Evolutionary conservation across 2,113 vertebrate species (phyloP).

Genomic region (Rhinichthys klamathensis): DNA sequence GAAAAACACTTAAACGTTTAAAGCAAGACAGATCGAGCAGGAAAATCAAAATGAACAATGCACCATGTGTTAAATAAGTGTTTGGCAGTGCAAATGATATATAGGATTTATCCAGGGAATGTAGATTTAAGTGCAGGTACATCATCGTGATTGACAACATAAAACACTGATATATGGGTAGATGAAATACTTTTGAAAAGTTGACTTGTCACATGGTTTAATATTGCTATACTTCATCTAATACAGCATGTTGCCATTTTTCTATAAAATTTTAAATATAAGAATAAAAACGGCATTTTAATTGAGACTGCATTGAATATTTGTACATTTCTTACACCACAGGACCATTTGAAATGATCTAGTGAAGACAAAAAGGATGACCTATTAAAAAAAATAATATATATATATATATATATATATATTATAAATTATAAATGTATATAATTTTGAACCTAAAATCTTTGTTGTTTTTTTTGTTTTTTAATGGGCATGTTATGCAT

Average conservation of each 20-base stretch:
- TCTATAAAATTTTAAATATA: not conserved
- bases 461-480: too few species aligned
- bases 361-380: not conserved
- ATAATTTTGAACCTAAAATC: not conserved
- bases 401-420: too few species aligned
- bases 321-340: not conserved
- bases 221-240: not conserved
- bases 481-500: too few species aligned
- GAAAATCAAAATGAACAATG: not conserved
- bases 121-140: not conserved
- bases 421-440: not conserved
- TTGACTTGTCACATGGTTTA: not conserved
- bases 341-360: not conserved
- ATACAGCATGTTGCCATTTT: not conserved
- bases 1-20: conserved; percentile 14
- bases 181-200: not conserved
- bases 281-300: too few species aligned
- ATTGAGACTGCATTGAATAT: not conserved
- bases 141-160: not conserved
- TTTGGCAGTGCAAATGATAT: not conserved
- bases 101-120: not conserved
- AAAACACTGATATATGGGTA: not conserved
- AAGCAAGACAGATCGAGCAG: not conserved
- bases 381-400: too few species aligned
- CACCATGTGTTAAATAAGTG: not conserved